Conservation (phyloP, 2,113 vertebrate species). For the Chloroceryle aenea region DNA sequence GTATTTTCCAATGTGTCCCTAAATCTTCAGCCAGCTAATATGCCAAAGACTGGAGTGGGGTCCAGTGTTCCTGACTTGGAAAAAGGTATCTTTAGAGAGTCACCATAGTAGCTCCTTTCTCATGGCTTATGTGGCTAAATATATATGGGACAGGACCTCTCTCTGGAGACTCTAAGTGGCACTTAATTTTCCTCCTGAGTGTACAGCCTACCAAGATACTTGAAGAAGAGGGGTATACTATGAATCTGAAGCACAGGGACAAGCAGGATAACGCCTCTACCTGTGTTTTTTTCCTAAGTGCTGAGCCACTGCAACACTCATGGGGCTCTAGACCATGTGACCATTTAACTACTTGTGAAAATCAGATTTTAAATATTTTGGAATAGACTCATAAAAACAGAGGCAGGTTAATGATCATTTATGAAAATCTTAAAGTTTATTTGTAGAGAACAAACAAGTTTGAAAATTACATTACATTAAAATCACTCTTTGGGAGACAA, state of each 20-base stretch:
- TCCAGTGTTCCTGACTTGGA: background rate
- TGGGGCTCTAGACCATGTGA: background rate
- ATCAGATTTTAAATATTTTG: background rate
- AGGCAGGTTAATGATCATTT: background rate
- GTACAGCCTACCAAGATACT: background rate
- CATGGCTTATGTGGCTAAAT: background rate
- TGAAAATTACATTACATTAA: background rate
- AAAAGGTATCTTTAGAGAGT: background rate
- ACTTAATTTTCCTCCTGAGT: background rate
- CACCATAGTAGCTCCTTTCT: background rate
- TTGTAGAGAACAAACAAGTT: background rate
- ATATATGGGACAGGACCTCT: background rate
- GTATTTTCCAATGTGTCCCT: background rate
- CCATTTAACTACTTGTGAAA: background rate
- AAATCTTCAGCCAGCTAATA: background rate
- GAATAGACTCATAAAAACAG: background rate
- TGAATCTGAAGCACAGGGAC: background rate
- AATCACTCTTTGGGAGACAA: background rate
- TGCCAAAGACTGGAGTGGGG: background rate
- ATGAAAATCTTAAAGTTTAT: background rate
- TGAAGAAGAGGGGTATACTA: background rate
- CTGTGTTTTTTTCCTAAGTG: fast-evolving
- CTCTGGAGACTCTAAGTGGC: background rate
- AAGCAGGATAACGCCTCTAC: background rate
- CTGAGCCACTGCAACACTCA: background rate